These are phyloP conservation scores for Ceriagrion tenellum DNA, from an alignment of 2,888 invertebrate species.

Conservation along the genomic window DNA sequence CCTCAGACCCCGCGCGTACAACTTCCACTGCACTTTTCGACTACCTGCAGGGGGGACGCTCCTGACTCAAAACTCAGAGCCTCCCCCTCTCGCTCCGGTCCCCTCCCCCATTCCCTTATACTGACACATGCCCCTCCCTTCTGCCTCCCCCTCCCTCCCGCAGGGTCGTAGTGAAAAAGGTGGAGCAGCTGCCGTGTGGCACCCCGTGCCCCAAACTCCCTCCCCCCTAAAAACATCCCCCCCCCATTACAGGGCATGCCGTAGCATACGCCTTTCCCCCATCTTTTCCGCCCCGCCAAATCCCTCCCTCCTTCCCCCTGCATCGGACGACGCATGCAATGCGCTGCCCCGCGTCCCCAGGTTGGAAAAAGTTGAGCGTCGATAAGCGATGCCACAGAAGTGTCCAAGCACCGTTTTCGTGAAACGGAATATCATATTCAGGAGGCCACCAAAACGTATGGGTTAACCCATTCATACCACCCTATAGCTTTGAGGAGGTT, in stretches of 20 bases:
- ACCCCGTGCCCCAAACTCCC: background rate
- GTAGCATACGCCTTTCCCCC: background rate
- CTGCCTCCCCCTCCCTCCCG: background rate
- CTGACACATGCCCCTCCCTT: background rate
- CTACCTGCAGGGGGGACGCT: slow-evolving; percentile 18
- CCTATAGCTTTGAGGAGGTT: too few relatives aligned
- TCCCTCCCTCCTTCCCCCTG: background rate
- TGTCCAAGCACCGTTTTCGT: too few relatives aligned
- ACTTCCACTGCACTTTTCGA: slow-evolving; percentile 6
- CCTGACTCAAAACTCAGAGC: background rate
- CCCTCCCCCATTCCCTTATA: background rate
- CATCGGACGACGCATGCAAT: too few relatives aligned
- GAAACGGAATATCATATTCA: too few relatives aligned
- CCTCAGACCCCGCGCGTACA: background rate
- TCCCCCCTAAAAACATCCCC: background rate
- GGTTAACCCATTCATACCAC: too few relatives aligned
- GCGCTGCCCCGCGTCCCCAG: too few relatives aligned
- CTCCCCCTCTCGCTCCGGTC: background rate
- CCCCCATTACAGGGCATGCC: background rate
- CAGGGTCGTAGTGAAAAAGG: background rate
- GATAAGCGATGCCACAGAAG: too few relatives aligned
- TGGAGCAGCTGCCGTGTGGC: slow-evolving; percentile 2
- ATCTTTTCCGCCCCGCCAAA: background rate
- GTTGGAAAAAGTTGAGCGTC: too few relatives aligned
- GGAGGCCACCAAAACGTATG: too few relatives aligned